Conservation (phyloP, 1,140 invertebrate species). For the Achatina immaculata region DNA sequence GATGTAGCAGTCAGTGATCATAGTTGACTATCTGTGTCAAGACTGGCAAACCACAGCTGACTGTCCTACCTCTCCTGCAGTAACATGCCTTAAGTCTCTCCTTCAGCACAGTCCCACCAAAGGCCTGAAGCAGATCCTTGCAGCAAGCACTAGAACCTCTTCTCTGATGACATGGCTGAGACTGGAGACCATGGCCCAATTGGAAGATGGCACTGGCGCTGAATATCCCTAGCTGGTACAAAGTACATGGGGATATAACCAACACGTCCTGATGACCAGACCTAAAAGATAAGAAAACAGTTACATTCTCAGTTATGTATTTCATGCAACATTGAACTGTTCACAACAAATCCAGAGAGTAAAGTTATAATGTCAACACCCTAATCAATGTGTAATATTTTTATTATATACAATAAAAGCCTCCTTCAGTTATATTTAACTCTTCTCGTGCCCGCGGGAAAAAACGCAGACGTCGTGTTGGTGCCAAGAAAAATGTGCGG, state of each 20-base stretch:
- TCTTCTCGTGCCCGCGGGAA: too few species aligned
- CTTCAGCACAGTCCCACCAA: too few species aligned
- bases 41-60: too few species aligned
- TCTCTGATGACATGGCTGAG: neutral
- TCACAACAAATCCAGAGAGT: neutral
- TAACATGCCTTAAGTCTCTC: too few species aligned
- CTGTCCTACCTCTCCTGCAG: too few species aligned
- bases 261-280: constrained; percentile 61
- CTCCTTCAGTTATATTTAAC: neutral
- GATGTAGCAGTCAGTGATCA: too few species aligned
- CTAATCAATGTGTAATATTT: neutral
- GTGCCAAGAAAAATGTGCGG: too few species aligned
- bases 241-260: constrained; percentile 58
- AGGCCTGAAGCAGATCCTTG: too few species aligned
- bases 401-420: neutral
- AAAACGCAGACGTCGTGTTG: too few species aligned
- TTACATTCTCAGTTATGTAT: neutral
- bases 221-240: constrained; percentile 35
- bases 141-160: neutral
- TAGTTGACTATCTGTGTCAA: too few species aligned
- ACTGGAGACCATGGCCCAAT: neutral
- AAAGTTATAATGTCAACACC: neutral
- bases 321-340: neutral
- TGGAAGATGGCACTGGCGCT: too few species aligned
- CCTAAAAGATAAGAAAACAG: constrained; percentile 46